Percentiles rank a stretch among this genome's conserved stretches.
Conservation (phyloP, 2,113 vertebrate genomes). For the Archocentrus centrarchus region DNA sequence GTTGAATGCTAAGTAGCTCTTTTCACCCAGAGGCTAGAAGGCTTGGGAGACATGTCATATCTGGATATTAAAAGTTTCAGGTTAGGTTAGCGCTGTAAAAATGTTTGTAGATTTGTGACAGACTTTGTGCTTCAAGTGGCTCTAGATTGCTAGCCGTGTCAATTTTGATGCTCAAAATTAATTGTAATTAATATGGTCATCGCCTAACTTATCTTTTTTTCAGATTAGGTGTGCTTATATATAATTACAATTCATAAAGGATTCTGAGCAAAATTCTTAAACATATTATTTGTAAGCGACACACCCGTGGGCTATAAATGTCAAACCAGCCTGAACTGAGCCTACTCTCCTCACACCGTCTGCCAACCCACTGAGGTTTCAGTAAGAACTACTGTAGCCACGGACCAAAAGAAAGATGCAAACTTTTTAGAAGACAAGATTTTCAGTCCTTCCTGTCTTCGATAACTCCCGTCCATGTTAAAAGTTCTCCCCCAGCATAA, state of each 20-base stretch:
- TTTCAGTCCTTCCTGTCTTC: not conserved
- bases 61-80: slow-evolving; percentile 31
- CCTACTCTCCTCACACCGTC: not conserved
- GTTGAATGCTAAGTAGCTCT: slow-evolving; percentile 36
- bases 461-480: not conserved
- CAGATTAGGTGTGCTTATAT: not conserved
- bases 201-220: not conserved
- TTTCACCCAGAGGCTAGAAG: slow-evolving; percentile 1
- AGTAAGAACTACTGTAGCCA: not conserved
- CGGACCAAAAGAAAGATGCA: not conserved
- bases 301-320: too few species aligned
- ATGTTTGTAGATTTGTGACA: not conserved
- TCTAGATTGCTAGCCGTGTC: not conserved
- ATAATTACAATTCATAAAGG: too few species aligned
- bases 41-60: slow-evolving; percentile 26
- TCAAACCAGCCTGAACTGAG: not conserved
- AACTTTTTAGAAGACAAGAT: not conserved
- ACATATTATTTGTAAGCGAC: too few species aligned
- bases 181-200: not conserved
- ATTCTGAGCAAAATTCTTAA: not conserved
- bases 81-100: slow-evolving; percentile 33
- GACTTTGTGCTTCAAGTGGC: not conserved
- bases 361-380: not conserved
- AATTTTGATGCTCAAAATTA: not conserved
- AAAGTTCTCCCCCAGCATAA: not conserved